Evolutionary conservation across 2,113 vertebrate species (phyloP).

Genomic region (Alexandromys fortis): DNA sequence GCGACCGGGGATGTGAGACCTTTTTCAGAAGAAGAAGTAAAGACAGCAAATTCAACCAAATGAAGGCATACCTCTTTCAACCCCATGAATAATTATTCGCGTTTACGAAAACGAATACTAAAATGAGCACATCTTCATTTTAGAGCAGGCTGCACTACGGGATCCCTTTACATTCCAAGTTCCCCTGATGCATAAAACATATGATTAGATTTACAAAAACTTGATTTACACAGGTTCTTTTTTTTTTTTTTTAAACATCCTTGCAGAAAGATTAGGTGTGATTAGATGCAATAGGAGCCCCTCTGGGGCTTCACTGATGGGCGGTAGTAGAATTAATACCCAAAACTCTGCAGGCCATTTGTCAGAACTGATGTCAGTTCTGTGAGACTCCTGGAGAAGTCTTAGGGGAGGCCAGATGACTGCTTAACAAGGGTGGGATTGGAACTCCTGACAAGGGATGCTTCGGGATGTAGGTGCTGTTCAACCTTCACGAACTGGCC

Average conservation of each 20-base stretch:
- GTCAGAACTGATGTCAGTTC: conserved; percentile 56
- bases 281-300: conserved; percentile 73
- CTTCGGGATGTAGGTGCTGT: neutral
- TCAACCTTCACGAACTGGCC: neutral
- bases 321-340: conserved; percentile 49
- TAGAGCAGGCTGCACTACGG: conserved; percentile 73
- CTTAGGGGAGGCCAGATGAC: neutral
- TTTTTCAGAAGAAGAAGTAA: neutral
- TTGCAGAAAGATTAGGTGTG: conserved; percentile 77
- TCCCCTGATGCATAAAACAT: conserved; percentile 80
- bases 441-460: neutral
- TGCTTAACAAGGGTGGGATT: neutral
- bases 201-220: conserved; percentile 81
- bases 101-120: conserved; percentile 74
- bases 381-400: conserved; percentile 13
- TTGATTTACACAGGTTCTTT: conserved; percentile 72
- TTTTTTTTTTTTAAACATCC: conserved; percentile 74
- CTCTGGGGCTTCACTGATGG: conserved; percentile 60
- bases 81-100: conserved; percentile 72
- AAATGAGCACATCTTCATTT: conserved; percentile 76
- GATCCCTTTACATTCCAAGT: conserved; percentile 77
- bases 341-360: conserved; percentile 40
- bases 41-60: conserved; percentile 69
- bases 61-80: conserved; percentile 69
- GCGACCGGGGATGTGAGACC: neutral